phyloP scores from a whole-genome alignment of 2,888 invertebrate genomes.

The Lochmaea capreae region DNA sequence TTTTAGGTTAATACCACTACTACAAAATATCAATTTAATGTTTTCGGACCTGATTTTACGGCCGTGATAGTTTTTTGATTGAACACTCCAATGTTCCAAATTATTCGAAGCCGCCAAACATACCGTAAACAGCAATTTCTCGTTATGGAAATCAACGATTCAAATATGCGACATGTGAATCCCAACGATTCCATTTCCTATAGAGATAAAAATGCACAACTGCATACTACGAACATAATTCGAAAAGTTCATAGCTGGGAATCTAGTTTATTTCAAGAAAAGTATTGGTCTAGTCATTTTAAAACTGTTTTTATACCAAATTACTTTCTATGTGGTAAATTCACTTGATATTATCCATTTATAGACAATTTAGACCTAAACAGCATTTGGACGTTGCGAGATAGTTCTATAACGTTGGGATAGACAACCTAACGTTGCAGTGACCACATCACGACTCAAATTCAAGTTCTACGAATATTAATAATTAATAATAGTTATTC shows the following conservation, averaged over 20 bases:
- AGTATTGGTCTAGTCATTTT: background rate
- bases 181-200: background rate
- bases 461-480: no score
- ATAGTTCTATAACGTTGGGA: no score
- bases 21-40: background rate
- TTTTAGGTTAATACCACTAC: no score
- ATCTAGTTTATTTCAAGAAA: background rate
- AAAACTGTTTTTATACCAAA: background rate
- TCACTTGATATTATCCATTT: no score
- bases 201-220: background rate
- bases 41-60: background rate
- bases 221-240: constrained; percentile 5
- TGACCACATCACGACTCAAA: no score
- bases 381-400: no score
- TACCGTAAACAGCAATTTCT: constrained; percentile 2
- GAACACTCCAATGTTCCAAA: background rate
- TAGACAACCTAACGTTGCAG: no score
- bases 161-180: constrained; percentile 9
- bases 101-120: constrained; percentile 6
- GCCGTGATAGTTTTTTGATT: background rate
- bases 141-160: constrained; percentile 6
- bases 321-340: no score
- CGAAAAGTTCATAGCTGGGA: background rate
- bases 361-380: no score
- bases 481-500: no score